Evolutionary conservation across 2,888 invertebrate genomes (phyloP), one percentile per base, ranked within the genome.

Genomic region (Leptinotarsa peninsularis): DNA sequence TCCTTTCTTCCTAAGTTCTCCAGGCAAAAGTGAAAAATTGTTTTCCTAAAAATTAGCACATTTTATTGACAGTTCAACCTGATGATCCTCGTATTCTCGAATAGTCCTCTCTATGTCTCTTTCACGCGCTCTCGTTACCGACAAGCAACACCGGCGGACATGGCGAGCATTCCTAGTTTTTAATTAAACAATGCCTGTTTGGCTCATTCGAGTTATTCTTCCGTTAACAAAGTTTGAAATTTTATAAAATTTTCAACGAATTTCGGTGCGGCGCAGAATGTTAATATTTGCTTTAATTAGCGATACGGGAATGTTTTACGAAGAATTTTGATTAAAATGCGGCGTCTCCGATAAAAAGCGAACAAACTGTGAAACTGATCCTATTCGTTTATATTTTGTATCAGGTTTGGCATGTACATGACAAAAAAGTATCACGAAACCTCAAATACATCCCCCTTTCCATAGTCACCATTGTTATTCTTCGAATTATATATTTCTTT

Each of bases 141-240:
- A 5, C 33, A 13, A 43, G 43, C 21, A n/a, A 56, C 58, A 18
- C 43, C 33, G 23, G 49, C 70, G 60, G 21, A 50, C 43, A 70
- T 70, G 17, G 21, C 27, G 54, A 33, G 15, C 50, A 66, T 72
- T 66, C 72, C 72, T 66, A 72, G 72, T 72, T 72, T 72, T 72
- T 72, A 72, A 72, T 72, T 72, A 72, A 72, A 72, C 54, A 72
- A 66, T 33, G 49, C 43, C 21, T 63, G 66, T 66, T 49, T 27
- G 66, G 21, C 17, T 27, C 50, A 43, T 66, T 66, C 66, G 54
- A 49, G 23, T 66, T 43, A 66, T 71, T 66, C 54, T 72, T 66
- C 50, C 52, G 72, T 66, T 66, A 49, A 66, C 72, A 66, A 50
- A 72, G 66, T 72, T 72, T 52, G 66, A 27, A 72, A 66, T 66